A percentile compares a stretch with the other conserved stretches of the same genome.
Evolutionary conservation across 1,140 invertebrate species (phyloP).

Genomic region (Bicyclus anynana): DNA sequence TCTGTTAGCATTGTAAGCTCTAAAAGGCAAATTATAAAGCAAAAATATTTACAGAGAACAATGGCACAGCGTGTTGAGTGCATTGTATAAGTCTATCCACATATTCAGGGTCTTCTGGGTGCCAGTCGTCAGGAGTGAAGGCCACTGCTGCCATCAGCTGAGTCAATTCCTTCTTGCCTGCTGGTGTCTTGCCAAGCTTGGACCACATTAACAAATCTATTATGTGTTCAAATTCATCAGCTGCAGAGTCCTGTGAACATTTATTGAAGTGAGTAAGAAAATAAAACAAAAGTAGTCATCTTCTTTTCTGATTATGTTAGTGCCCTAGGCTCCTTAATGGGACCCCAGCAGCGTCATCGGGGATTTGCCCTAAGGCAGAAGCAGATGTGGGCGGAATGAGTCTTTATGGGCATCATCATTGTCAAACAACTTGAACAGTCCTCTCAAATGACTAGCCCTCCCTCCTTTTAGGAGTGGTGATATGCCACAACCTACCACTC

Average conservation of each 20-base stretch:
- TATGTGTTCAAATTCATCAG: conserved; percentile 93
- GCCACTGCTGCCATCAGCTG: conserved; percentile 91
- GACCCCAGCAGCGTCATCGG: no score
- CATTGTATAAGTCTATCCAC: conserved; percentile 90
- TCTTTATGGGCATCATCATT: no score
- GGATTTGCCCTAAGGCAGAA: no score
- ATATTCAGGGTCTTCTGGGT: conserved; percentile 86
- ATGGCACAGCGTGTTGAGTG: conserved; percentile 88
- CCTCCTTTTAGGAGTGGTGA: no score
- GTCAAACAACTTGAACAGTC: no score
- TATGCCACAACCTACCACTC: no score
- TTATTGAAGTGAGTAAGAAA: not conserved
- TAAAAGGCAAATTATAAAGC: conserved; percentile 6
- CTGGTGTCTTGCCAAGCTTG: conserved; percentile 86
- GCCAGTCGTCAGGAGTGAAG: conserved; percentile 87
- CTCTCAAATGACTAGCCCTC: no score
- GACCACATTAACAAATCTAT: conserved; percentile 91
- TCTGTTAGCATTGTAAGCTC: no score
- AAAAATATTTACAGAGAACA: conserved; percentile 90
- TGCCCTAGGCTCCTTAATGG: no score
- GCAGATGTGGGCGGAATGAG: no score
- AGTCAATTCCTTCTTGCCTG: conserved; percentile 91
- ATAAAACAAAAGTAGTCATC: no score
- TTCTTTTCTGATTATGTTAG: no score
- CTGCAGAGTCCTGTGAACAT: conserved; percentile 86